Evolutionary conservation across 2,888 invertebrate genomes (phyloP), one percentile per base, ranked within the genome.

Genomic region (Disparrhopalites patrizii): DNA sequence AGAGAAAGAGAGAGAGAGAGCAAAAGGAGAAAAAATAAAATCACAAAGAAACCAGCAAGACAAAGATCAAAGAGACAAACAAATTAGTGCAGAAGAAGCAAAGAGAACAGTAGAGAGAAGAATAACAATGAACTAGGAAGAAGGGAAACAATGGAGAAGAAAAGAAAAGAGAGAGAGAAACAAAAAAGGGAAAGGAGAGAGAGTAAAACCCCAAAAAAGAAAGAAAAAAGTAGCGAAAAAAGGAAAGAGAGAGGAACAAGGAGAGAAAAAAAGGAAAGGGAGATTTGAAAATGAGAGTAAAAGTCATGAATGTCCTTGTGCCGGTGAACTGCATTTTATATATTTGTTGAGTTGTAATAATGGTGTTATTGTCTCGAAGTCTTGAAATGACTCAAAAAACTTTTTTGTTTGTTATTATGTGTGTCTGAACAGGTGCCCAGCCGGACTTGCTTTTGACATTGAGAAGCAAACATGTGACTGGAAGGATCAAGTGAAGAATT

Each of bases 391-490:
- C 13, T 43, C 43, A 47, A 28, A 38, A 40, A 38, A 58, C 27
- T 58, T 23, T 15, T 36, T 27, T 56, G 27, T 27, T 56, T 56
- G 38, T 43, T 27, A 18, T 15, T 52, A 33, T 56, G n/a, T n/a
- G n/a, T n/a, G n/a, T n/a, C n/a, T 30, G 25, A 60, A 52, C 40
- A 72, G 93, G 80, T 93, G 93, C 79, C 93, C 93, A 47, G 91
- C 93, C 64, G 93, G 93, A 81, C 82, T 94, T 76, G 93, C 85
- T 81, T 94, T 94, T 81, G 93, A 94, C 80, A 92, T 93, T 78
- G 93, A 93, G 79, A 92, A 93, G 80, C 93, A 94, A 81, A 93
- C 93, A 2, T 94, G 93, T 78, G 93, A 93, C 79, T 94, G 93
- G 93, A 93, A 91, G 79, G 91, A 88, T 71, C 85, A 92, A 2